Evolutionary conservation across 2,113 vertebrate species (phyloP), one percentile per base, ranked within the genome.

Genomic region (Neogobius melanostomus): DNA sequence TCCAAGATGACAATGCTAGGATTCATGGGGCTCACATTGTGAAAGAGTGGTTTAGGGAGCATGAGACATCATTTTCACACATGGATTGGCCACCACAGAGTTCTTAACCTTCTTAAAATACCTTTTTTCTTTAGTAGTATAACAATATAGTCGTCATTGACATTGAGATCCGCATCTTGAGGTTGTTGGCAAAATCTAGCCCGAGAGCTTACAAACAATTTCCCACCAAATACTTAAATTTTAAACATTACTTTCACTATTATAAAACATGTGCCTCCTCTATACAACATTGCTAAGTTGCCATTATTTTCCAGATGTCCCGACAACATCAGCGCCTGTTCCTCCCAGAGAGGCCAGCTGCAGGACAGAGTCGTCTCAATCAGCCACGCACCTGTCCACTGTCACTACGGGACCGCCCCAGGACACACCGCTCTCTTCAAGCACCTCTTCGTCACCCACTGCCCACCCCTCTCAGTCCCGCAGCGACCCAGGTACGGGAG

Each of bases 301-400:
- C 15, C 43, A 11, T 48, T 36, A 42, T 52, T 46, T 75, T 53
- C n/a, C 91, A 95, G 94, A 95, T 0, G 61, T 85, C 0, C 80
- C 76, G 0, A 89, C 91, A 6, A 66, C 88, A 0, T 89, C 91
- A 2, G 77, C 89, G 9, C 78, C 91, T 0, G 75, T 81, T 16
- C 87, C 93, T 0, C 75, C 87, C 59, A 93, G 92, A 48, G 94
- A 94, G 0, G 81, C 91, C 0, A 74, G 75, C 81, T 95, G 95
- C 91, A 89, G 95, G 76, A 81, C 76, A 0, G 97, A 99, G 49
- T 80, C 87, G 0, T 54, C 78, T 57, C 92, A 90, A 9, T 87
- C 93, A 17, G 87, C 91, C 0, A 94, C 94, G 82, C 95, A 95
- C 82, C 93, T 94, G 82, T 90, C 95, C 17, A 6, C 88, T 0